Evolutionary conservation across 2,888 invertebrate genomes (phyloP).

Genomic region (Cetonia aurata): DNA sequence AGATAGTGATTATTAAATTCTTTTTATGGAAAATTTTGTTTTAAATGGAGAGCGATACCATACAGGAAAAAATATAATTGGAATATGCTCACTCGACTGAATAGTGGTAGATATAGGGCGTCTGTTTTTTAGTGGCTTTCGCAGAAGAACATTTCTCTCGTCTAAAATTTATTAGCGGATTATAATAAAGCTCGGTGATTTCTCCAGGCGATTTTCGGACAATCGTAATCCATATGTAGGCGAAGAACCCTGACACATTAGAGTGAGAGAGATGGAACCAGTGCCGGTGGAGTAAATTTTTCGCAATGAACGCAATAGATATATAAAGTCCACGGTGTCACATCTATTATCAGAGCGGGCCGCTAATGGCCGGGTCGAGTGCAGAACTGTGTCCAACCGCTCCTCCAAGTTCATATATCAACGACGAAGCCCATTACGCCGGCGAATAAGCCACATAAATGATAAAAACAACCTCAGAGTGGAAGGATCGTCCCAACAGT

Average conservation of each 20-base stretch:
- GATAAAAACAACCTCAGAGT: slow-evolving; percentile 45
- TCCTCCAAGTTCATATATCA: slow-evolving; percentile 43
- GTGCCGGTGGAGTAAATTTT: slow-evolving; percentile 31
- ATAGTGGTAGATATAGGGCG: no score
- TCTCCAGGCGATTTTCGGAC: neutral
- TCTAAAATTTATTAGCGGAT: neutral
- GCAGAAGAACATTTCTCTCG: no score
- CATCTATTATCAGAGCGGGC: slow-evolving; percentile 40
- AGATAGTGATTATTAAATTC: no score
- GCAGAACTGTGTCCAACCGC: slow-evolving; percentile 44
- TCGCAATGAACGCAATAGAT: slow-evolving; percentile 38
- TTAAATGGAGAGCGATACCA: no score
- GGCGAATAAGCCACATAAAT: slow-evolving; percentile 45
- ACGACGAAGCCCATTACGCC: slow-evolving; percentile 40
- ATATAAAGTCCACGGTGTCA: slow-evolving; percentile 40
- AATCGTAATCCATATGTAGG: neutral
- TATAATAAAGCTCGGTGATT: neutral
- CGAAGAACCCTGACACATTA: neutral
- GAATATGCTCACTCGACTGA: no score
- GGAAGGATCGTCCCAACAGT: slow-evolving; percentile 44
- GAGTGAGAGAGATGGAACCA: neutral
- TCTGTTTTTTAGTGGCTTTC: no score
- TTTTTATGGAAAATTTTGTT: no score
- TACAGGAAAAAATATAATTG: no score
- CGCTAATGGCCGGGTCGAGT: slow-evolving; percentile 43